Evolutionary conservation across 2,888 invertebrate species (phyloP), one percentile per base, ranked within the genome.

Genomic region (Hyalella azteca): DNA sequence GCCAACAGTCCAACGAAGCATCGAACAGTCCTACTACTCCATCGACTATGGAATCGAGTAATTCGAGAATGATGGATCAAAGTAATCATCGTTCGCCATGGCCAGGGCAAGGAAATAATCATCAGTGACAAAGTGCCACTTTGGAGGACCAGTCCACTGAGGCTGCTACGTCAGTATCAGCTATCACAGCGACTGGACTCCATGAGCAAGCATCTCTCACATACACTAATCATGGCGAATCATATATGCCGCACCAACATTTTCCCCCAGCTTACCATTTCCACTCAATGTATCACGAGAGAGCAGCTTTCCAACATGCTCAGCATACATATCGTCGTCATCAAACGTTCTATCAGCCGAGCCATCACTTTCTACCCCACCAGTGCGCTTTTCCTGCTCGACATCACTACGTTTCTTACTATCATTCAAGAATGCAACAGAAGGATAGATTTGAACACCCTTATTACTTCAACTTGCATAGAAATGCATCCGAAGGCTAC

Each of bases 71-170:
- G 7, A 22, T 66, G 22, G 66, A 66, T n/a, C 36, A 32, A 32
- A 36, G 19, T 36, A 66, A 36, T 66, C 66, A 66, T n/a, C 66
- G 66, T 29, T 29, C 36, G 36, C 36, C 32, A 36, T 66, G 66
- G 66, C 66, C 66, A 36, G 66, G 66, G 36, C 66, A 66, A 36
- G 39, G 66, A 7, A 22, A 36, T 36, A 19, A n/a, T 66, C 66
- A 66, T 66, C 66, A 66, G 66, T 66, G 66, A 66, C 66, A 66
- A 32, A 66, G 66, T 66, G 66, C 66, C 66, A 66, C 32, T 36
- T 66, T 36, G 66, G 66, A 66, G 66, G 66, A 66, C 66, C 66
- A 66, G 36, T 19, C 66, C 4, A 22, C 66, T n/a, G 66, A 66
- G 19, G 54, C 54, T 54, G 54, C 54, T 26, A 66, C 36, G 32